Conservation (phyloP, 2,113 vertebrate genomes). For the Sorex araneus region DNA sequence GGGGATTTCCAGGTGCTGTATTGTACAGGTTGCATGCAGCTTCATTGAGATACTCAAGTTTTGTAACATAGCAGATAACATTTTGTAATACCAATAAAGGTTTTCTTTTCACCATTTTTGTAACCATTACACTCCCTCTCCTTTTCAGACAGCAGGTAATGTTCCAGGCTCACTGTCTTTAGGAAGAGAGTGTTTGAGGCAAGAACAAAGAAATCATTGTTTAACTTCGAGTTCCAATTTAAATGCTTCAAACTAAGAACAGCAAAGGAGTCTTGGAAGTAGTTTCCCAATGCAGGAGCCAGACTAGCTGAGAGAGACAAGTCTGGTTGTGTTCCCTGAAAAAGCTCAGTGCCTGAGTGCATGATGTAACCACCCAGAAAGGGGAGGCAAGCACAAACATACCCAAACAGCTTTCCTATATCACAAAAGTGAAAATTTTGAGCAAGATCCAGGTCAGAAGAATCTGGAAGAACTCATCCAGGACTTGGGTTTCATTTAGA, state of each 20-base stretch:
- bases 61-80: neutral
- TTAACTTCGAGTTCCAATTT: neutral
- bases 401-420: neutral
- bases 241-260: conserved; percentile 29
- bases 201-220: conserved; percentile 51
- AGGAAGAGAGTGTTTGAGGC: neutral
- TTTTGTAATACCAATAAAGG: neutral
- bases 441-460: neutral
- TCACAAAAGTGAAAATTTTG: conserved; percentile 5
- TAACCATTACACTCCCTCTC: neutral
- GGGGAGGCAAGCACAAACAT: neutral
- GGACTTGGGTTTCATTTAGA: neutral
- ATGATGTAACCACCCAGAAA: neutral
- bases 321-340: neutral
- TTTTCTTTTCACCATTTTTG: neutral
- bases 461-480: neutral
- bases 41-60: neutral
- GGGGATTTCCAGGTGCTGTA: neutral
- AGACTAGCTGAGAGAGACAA: neutral
- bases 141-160: neutral
- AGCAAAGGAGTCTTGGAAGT: conserved; percentile 6
- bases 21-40: neutral
- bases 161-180: neutral
- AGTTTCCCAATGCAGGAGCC: neutral
- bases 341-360: neutral